These are phyloP conservation scores for Oxycera nigricornis DNA, from an alignment of 2,888 invertebrate genomes.

Conservation along the genomic window DNA sequence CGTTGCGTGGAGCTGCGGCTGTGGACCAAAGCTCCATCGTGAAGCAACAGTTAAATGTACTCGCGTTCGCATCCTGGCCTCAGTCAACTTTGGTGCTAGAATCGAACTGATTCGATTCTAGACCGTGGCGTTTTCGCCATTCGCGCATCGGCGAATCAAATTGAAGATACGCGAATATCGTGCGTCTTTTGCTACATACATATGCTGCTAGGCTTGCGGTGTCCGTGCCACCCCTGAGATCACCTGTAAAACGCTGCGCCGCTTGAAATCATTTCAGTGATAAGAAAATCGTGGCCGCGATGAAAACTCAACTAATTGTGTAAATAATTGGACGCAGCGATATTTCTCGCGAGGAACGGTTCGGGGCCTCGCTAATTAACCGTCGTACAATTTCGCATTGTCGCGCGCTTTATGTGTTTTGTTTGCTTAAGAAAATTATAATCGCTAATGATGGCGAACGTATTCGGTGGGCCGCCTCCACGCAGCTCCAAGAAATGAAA, in stretches of 20 bases:
- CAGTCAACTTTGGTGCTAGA: constrained; percentile 35
- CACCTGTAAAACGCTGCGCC: not conserved
- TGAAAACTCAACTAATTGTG: constrained; percentile 18
- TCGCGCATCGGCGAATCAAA: not conserved
- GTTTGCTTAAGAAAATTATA: constrained; percentile 10
- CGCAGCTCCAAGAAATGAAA: not conserved
- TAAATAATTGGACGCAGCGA: constrained; percentile 22
- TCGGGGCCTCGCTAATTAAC: constrained; percentile 25
- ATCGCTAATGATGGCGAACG: not conserved
- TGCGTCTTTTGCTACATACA: not conserved
- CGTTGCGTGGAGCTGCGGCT: constrained; percentile 7
- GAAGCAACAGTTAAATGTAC: constrained; percentile 32
- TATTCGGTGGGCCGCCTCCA: not conserved
- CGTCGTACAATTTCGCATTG: constrained; percentile 1
- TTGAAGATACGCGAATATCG: no score
- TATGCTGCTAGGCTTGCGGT: not conserved
- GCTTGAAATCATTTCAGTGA: not conserved
- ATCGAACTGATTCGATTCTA: constrained; percentile 10
- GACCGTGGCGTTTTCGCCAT: not conserved
- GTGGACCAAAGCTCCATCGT: constrained; percentile 28
- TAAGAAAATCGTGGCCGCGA: not conserved
- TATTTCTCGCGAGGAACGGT: not conserved
- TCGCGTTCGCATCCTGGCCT: constrained; percentile 34
- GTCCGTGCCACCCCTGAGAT: not conserved
- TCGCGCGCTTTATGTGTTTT: constrained; percentile 2